phyloP scores from a whole-genome alignment of 2,797 vertebrate species.

The Hapalemur alaotrensis region DNA sequence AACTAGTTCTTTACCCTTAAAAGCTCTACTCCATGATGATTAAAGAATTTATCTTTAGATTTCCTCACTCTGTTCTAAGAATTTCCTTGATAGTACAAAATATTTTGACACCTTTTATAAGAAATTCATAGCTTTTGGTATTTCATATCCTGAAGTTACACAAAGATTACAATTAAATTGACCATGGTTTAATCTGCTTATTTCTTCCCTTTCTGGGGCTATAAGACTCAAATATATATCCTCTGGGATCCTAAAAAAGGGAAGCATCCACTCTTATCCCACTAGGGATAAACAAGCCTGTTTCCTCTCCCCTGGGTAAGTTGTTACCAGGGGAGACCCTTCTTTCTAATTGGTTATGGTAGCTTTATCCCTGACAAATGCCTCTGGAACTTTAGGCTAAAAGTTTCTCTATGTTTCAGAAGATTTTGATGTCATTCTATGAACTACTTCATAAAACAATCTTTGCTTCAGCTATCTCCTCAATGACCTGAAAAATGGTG shows the following conservation, averaged over 20 bases:
- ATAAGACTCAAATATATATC: neutral
- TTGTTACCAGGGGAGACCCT: neutral
- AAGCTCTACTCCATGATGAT: neutral
- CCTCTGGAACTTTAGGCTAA: constrained; percentile 36
- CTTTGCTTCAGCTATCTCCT: neutral
- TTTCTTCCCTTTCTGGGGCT: constrained; percentile 47
- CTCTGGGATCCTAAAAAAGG: neutral
- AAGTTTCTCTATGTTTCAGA: neutral
- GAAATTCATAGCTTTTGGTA: constrained; percentile 39
- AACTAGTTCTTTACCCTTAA: constrained; percentile 18
- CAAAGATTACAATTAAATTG: constrained; percentile 27
- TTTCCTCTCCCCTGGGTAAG: constrained; percentile 17
- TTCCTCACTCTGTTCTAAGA: constrained; percentile 26
- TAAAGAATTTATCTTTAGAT: constrained; percentile 40
- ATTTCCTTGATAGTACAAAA: constrained; percentile 40
- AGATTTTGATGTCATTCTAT: constrained; percentile 25
- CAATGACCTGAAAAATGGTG: neutral
- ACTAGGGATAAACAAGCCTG: neutral
- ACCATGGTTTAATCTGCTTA: neutral
- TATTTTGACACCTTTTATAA: constrained; percentile 55
- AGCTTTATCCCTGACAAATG: neutral
- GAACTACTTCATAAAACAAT: neutral
- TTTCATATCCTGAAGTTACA: constrained; percentile 38
- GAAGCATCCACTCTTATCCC: neutral
- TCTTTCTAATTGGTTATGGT: constrained; percentile 25